These are phyloP conservation scores for Corythornis cristatus DNA, from an alignment of 2,113 vertebrate genomes.

Conservation along the genomic window DNA sequence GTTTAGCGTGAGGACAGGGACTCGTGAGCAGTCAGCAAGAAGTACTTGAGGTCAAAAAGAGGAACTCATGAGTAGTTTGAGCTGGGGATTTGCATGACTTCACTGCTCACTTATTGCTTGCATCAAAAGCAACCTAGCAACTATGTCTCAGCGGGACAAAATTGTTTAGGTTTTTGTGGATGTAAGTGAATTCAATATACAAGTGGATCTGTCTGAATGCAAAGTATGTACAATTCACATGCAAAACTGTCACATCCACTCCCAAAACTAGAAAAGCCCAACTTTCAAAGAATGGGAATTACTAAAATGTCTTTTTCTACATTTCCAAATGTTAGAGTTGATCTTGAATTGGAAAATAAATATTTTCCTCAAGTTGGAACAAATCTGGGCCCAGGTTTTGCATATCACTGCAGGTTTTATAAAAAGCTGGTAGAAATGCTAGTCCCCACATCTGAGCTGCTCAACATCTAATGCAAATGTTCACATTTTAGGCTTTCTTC, in stretches of 20 bases:
- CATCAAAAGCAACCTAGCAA: not conserved
- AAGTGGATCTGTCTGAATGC: not conserved
- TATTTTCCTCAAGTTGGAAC: accelerated
- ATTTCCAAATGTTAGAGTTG: not conserved
- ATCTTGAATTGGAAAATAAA: not conserved
- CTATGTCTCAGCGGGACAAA: not conserved
- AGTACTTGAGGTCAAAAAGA: not conserved
- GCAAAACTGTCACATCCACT: not conserved
- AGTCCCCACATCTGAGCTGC: not conserved
- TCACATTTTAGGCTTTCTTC: not conserved
- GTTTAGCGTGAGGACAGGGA: not conserved
- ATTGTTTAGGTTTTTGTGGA: not conserved
- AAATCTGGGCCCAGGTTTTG: not conserved
- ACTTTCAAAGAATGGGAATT: not conserved
- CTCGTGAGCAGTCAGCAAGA: not conserved
- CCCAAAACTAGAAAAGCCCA: not conserved
- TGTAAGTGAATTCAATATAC: not conserved
- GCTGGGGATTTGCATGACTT: not conserved
- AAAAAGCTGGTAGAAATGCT: not conserved
- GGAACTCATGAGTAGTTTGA: not conserved
- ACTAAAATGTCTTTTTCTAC: not conserved
- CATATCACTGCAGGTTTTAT: not conserved
- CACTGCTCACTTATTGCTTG: not conserved
- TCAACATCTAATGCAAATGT: not conserved
- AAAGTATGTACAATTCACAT: not conserved